Base-by-base conservation (phyloP, 1,140 invertebrate genomes). In the Nixonia krombeini region DNA sequence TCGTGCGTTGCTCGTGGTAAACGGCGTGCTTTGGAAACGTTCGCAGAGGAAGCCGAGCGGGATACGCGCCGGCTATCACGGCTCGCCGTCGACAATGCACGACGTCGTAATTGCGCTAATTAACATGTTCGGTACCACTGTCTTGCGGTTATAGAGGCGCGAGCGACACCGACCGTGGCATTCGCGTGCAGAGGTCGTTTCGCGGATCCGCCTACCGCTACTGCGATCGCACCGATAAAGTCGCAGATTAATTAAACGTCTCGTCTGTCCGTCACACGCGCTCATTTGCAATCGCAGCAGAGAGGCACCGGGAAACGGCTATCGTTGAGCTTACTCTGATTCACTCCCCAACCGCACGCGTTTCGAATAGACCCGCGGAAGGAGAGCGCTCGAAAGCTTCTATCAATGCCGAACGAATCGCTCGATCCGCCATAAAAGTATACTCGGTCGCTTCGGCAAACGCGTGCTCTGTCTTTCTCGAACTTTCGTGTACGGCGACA, bases 1-100 rank as follows among this genome's bases (percentile, higher is more conserved):
- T 33, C 52, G n/a, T n/a, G n/a, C 52, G 72, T 69, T 69, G 72
- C 67, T 74, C 51, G 57, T 58, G 65, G 65, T 71, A 73, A 73
- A 70, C 51, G 67, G 46, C 57, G 63, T 65, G 47, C 56, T 66
- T 63, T 69, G 61, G 41, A 69, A 69, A 61, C 31, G 58, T 63
- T 66, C 66, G 64, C 68, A 70, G 57, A 72, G 69, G 69, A 72
- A 72, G 31, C 58, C 50, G 49, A 63, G 52, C 57, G 63, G 41
- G 38, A 12, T 51, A 18, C 49, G 16, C 37, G 35, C 17, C 18
- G 46, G 18, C 28, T 66, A 63, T 67, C 58, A 55, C 46, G 57
- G 68, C 41, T 65, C 57, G 56, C 64, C 55, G 35, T 66, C 52
- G 61, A 61, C 57, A 63, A 59, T 71, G 50, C 45, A 61, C 55